These are phyloP conservation scores for Leucophora obtusa DNA, from an alignment of 2,888 invertebrate species.

Conservation along the genomic window DNA sequence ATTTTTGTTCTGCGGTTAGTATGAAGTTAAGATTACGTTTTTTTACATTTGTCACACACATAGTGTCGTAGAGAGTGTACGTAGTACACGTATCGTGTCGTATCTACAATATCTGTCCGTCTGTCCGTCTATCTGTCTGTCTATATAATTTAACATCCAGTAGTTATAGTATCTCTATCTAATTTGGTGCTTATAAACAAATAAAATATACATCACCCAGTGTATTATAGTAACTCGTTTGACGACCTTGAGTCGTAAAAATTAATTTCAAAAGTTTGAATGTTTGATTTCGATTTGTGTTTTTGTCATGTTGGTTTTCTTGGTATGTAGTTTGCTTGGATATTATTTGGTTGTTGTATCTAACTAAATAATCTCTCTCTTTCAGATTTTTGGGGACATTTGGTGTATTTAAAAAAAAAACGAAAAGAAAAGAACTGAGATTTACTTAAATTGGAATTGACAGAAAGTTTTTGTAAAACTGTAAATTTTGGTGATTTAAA, in stretches of 20 bases:
- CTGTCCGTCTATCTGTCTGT: constrained; percentile 3
- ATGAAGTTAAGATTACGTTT: constrained; percentile 20
- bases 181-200: constrained; percentile 9
- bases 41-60: constrained; percentile 40
- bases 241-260: constrained; percentile 77
- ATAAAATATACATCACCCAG: constrained; percentile 49
- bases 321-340: constrained; percentile 11
- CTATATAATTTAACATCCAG: constrained; percentile 21
- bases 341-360: constrained; percentile 15
- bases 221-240: constrained; percentile 72
- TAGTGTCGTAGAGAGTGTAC: constrained; percentile 6
- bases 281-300: constrained; percentile 44
- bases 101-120: not conserved
- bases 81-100: not conserved
- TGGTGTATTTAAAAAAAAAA: not conserved
- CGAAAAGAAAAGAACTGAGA: not conserved
- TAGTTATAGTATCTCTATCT: constrained; percentile 11
- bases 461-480: constrained; percentile 15
- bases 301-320: constrained; percentile 15
- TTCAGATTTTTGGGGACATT: constrained; percentile 17
- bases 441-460: constrained; percentile 39
- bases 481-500: too few species aligned
- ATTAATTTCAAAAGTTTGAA: constrained; percentile 65
- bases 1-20: constrained; percentile 20
- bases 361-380: constrained; percentile 3